Conservation (phyloP, 2,888 invertebrate genomes). For the Dione vanillae region DNA sequence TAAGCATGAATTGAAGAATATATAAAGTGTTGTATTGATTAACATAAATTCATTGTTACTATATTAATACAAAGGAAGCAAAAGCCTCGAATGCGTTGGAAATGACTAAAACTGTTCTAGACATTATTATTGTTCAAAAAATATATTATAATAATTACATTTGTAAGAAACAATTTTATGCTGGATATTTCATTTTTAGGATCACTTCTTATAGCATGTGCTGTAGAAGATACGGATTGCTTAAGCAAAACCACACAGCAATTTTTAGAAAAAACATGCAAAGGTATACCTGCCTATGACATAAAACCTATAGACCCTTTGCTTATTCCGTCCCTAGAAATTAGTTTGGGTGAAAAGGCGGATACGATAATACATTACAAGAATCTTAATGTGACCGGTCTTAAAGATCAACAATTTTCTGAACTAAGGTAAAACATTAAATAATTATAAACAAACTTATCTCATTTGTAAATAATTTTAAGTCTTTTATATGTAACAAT, state of each 20-base stretch:
- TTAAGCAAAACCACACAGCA: conserved; percentile 63
- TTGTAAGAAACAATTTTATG: background rate
- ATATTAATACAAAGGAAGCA: too few relatives aligned
- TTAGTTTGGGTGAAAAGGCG: conserved; percentile 52
- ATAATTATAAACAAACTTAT: too few relatives aligned
- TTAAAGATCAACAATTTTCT: conserved; percentile 63
- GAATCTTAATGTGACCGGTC: conserved; percentile 64
- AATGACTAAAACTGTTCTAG: too few relatives aligned
- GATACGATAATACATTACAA: conserved; percentile 58
- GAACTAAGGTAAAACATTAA: conserved; percentile 58
- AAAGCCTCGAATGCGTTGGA: too few relatives aligned
- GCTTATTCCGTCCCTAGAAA: conserved; percentile 55
- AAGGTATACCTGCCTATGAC: conserved; percentile 60
- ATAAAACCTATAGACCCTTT: conserved; percentile 67
- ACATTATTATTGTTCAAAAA: background rate
- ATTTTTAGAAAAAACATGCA: conserved; percentile 64
- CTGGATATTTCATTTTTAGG: conserved; percentile 39
- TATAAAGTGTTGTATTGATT: background rate
- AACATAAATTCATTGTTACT: too few relatives aligned
- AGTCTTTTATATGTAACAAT: too few relatives aligned
- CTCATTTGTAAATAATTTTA: too few relatives aligned
- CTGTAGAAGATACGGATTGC: conserved; percentile 64
- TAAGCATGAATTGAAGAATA: too few relatives aligned
- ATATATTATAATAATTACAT: background rate
- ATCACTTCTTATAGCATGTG: conserved; percentile 58